Evolutionary conservation across 2,113 vertebrate genomes (phyloP).

Genomic region (Prunella fulvescens): DNA sequence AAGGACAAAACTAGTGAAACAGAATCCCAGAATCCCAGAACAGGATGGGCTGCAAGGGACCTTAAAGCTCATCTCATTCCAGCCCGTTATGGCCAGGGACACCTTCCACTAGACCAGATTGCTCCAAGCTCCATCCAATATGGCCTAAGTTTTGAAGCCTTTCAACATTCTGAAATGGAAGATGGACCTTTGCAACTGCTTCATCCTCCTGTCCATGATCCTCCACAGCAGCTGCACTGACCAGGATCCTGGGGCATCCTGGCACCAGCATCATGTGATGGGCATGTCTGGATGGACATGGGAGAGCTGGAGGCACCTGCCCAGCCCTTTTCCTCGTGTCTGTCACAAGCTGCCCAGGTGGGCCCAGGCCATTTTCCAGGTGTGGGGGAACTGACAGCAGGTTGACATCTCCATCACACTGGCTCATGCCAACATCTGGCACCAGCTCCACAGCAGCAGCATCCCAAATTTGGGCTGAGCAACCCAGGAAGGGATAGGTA

Average conservation of each 20-base stretch:
- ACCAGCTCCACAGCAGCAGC: neutral
- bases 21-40: neutral
- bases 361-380: neutral
- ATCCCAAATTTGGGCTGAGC: neutral
- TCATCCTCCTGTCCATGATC: neutral
- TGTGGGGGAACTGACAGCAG: neutral
- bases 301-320: neutral
- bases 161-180: neutral
- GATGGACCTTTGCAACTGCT: neutral
- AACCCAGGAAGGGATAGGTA: neutral
- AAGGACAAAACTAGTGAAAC: neutral
- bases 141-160: neutral
- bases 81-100: neutral
- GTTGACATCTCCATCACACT: neutral
- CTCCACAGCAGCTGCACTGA: neutral
- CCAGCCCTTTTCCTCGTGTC: neutral
- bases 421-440: neutral
- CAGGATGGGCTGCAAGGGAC: neutral
- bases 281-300: fast-evolving
- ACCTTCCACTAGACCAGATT: neutral
- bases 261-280: fast-evolving
- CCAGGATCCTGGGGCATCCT: neutral
- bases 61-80: neutral
- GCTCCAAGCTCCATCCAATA: neutral
- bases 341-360: neutral